Conservation (phyloP, 2,888 invertebrate genomes). For the Isotomurus palustris region DNA sequence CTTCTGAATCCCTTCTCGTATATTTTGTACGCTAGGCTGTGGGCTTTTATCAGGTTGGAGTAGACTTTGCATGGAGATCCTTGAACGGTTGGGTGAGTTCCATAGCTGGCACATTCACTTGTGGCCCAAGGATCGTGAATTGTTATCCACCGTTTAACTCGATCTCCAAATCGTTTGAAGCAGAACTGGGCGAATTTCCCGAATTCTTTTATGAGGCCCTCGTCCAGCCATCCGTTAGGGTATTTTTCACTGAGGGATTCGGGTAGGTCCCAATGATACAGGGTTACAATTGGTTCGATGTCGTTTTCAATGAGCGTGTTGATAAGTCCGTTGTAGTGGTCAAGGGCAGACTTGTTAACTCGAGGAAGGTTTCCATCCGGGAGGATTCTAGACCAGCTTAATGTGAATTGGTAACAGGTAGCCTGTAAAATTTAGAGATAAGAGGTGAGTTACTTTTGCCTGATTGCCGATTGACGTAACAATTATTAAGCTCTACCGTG, state of each 20-base stretch:
- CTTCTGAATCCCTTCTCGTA: slow-evolving; percentile 58
- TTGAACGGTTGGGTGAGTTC: slow-evolving; percentile 54
- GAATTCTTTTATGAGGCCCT: slow-evolving; percentile 53
- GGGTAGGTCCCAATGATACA: slow-evolving; percentile 58
- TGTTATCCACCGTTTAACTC: slow-evolving; percentile 48
- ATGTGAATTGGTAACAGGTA: slow-evolving; percentile 49
- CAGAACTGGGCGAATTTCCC: slow-evolving; percentile 54
- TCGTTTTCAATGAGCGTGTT: slow-evolving; percentile 35
- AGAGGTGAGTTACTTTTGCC: background rate
- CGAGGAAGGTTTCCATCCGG: slow-evolving; percentile 48
- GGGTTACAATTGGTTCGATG: slow-evolving; percentile 32
- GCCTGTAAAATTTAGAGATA: slow-evolving; percentile 21
- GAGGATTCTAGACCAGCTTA: slow-evolving; percentile 53
- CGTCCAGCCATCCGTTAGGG: slow-evolving; percentile 50
- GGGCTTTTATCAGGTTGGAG: slow-evolving; percentile 60
- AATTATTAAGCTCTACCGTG: no score
- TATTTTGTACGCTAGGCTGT: slow-evolving; percentile 60
- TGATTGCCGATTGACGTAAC: background rate
- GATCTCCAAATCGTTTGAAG: slow-evolving; percentile 54
- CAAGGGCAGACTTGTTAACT: slow-evolving; percentile 29
- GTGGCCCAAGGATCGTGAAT: slow-evolving; percentile 28
- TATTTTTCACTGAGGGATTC: slow-evolving; percentile 53
- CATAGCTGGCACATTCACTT: slow-evolving; percentile 13
- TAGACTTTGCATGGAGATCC: slow-evolving; percentile 53
- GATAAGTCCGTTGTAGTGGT: slow-evolving; percentile 36